These are phyloP conservation scores for Eristalis intricaria DNA, from an alignment of 2,888 invertebrate species.

Conservation along the genomic window DNA sequence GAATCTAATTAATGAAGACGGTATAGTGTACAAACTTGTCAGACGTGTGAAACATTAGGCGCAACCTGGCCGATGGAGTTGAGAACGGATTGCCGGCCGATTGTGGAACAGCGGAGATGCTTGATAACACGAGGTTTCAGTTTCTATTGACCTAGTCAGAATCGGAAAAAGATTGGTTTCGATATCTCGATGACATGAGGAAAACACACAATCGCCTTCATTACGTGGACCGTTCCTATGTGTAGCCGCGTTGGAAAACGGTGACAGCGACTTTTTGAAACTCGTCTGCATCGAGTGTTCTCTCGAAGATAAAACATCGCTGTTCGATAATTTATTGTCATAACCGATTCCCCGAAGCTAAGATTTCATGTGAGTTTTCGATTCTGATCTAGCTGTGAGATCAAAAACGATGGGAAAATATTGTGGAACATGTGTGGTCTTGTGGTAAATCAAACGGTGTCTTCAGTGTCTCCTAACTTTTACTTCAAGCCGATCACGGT, in stretches of 20 bases:
- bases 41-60: background rate
- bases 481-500: too few relatives aligned
- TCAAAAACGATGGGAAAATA: background rate
- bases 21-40: background rate
- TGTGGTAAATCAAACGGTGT: background rate
- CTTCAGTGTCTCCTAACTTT: background rate
- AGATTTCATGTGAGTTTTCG: background rate
- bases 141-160: background rate
- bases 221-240: background rate
- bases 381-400: background rate
- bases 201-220: background rate
- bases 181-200: background rate
- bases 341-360: background rate
- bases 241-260: background rate
- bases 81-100: background rate
- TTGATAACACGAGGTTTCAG: background rate
- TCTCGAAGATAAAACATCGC: background rate
- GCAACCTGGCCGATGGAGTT: background rate
- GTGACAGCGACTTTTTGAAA: background rate
- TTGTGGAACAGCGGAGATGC: background rate
- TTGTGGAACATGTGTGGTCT: background rate
- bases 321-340: background rate
- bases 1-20: background rate
- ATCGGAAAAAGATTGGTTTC: background rate
- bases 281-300: background rate